Conservation (phyloP, 2,797 vertebrate species). For the Dromococcyx pavoninus region DNA sequence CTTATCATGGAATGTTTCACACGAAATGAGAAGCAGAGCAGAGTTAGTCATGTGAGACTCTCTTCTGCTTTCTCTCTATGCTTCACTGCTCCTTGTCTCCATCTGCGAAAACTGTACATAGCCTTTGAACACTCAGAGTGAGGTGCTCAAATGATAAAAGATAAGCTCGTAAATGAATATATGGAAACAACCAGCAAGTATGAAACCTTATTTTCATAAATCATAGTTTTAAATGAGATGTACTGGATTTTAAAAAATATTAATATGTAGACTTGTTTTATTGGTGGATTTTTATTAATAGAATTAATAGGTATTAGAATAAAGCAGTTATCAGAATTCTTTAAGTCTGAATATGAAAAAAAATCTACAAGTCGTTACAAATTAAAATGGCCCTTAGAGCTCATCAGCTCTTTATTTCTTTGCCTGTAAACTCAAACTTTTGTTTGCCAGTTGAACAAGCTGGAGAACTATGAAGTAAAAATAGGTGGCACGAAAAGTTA, state of each 20-base stretch:
- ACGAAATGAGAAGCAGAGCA: constrained; percentile 50
- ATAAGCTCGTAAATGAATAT: neutral
- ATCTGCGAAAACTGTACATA: neutral
- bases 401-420: neutral
- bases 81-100: constrained; percentile 60
- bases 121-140: neutral
- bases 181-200: neutral
- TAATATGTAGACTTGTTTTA: neutral
- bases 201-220: neutral
- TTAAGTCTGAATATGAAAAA: neutral
- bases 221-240: neutral
- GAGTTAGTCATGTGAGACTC: constrained; percentile 50
- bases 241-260: fast-evolving
- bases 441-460: neutral
- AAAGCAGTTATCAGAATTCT: neutral
- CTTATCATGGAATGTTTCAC: constrained; percentile 53
- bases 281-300: neutral
- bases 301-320: neutral
- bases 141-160: neutral
- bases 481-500: neutral
- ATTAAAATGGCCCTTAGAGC: neutral
- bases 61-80: constrained; percentile 28
- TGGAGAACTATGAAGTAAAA: neutral
- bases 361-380: neutral
- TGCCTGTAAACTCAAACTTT: neutral